Evolutionary conservation across 2,888 invertebrate genomes (phyloP), one percentile per base, ranked within the genome.

Genomic region (Cylindroiulus punctatus): DNA sequence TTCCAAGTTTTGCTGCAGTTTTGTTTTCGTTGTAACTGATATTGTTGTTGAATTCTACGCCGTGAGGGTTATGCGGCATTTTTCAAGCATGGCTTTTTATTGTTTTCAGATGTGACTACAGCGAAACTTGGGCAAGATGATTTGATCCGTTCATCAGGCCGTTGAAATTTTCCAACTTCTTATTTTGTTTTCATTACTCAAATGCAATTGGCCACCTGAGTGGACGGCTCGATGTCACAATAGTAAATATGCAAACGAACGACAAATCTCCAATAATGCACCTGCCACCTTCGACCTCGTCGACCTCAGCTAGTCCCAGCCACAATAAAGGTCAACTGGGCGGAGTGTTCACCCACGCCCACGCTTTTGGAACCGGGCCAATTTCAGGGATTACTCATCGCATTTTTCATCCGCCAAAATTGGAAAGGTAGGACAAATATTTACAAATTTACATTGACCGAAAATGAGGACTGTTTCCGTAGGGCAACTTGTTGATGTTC

Each of bases 391-490:
- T 82, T 26, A 86, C 81, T 36, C 86, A 86, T 86, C 86, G 86
- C 17, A 40, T 86, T 42, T 86, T 86, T 86, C 86, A 86, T 30
- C 86, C 86, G 17, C 86, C 86, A 7, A 86, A 86, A 81, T 82
- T 86, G 65, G 86, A 86, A 86, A 86, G 86, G 86, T 86, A 81
- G 30, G 57, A n/a, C 4, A 8, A 30, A 76, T 26, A 76, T 26
- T 22, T 30, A 12, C 3, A n/a, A 19, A 4, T 19, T 52, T 17
- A 52, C 52, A 19, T 52, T 52, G n/a, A n/a, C n/a, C n/a, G n/a
- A n/a, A n/a, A n/a, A n/a, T 40, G 40, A 8, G 40, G 5, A 40
- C 40, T 7, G 14, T 44, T 44, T 44, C 12, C 44, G 44, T 65
- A 22, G 57, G n/a, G 30, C 26, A 4, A 76, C 14, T 52, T 52